Evolutionary conservation across 2,797 vertebrate species (phyloP).

Genomic region (Pitangus sulphuratus): DNA sequence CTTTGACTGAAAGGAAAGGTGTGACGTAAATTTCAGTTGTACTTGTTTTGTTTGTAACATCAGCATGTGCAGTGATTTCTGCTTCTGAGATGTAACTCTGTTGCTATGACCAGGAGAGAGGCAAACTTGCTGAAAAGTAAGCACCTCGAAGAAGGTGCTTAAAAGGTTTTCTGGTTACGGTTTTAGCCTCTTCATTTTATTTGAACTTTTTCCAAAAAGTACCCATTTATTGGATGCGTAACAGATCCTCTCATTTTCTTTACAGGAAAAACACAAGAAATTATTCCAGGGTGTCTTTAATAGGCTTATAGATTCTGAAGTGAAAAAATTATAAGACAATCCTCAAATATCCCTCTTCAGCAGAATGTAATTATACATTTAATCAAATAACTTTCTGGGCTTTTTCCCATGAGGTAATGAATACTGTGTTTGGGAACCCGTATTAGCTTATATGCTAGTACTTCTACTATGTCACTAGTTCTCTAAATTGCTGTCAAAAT

Average conservation of each 20-base stretch:
- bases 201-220: neutral
- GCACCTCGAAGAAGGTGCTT: neutral
- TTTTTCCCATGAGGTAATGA: neutral
- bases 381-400: neutral
- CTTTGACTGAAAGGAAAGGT: neutral
- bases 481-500: neutral
- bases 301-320: neutral
- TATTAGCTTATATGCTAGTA: neutral
- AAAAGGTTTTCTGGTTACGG: neutral
- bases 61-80: neutral
- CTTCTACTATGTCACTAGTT: neutral
- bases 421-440: neutral
- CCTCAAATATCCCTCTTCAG: neutral
- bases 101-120: neutral
- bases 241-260: neutral
- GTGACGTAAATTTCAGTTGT: neutral
- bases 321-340: neutral
- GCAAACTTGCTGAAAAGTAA: neutral
- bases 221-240: neutral
- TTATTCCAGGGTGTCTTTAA: neutral
- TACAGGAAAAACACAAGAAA: neutral
- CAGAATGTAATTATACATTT: neutral
- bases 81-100: neutral
- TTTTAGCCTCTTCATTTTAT: neutral
- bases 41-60: neutral